phyloP scores from a whole-genome alignment of 2,888 invertebrate genomes.

The Neelides folsomi region DNA sequence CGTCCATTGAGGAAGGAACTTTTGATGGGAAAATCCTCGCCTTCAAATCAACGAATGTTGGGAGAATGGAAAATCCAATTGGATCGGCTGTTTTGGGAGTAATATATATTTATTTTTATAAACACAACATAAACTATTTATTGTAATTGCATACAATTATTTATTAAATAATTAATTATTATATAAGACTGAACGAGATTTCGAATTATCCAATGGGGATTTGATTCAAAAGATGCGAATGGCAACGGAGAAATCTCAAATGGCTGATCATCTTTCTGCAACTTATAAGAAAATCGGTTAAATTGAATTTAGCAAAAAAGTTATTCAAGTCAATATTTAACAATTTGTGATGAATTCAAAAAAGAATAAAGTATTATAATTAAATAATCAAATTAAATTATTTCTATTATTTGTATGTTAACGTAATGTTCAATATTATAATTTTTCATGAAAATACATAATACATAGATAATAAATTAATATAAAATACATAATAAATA shows the following conservation, averaged over 20 bases:
- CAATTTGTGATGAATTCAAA: no score
- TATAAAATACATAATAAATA: no score
- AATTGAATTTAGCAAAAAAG: no score
- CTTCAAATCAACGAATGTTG: constrained; percentile 42
- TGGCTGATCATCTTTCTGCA: constrained; percentile 46
- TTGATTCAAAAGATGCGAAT: constrained; percentile 43
- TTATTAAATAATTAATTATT: neutral
- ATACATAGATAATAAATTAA: no score
- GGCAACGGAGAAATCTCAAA: constrained; percentile 45
- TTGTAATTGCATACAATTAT: neutral
- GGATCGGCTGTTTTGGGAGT: constrained; percentile 43
- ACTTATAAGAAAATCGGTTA: constrained; percentile 43
- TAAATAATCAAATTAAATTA: no score
- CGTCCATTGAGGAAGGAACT: constrained; percentile 48
- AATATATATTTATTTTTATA: constrained; percentile 6
- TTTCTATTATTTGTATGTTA: no score
- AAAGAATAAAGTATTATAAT: no score
- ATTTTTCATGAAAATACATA: no score
- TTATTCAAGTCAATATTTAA: no score
- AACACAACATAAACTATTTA: no score
- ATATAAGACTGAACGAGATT: constrained; percentile 39
- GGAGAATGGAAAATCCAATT: constrained; percentile 44
- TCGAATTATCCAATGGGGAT: constrained; percentile 36
- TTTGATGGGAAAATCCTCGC: constrained; percentile 36
- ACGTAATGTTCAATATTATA: no score